These are phyloP conservation scores for Pedetes capensis DNA, from an alignment of 2,113 vertebrate genomes.

Conservation along the genomic window DNA sequence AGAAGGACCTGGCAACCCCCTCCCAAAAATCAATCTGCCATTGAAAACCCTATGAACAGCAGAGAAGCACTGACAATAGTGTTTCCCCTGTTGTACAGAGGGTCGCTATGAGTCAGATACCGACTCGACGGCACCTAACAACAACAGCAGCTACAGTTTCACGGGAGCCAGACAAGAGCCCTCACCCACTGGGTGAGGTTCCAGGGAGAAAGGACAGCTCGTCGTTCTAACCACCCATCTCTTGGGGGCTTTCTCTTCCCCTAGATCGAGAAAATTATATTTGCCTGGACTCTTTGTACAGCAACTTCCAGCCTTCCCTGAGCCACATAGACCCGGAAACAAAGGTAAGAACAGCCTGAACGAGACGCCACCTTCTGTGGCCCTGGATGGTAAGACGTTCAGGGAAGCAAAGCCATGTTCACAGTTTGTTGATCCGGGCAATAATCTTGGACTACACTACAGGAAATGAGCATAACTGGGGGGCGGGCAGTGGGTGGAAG, in stretches of 20 bases:
- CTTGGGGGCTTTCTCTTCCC: background rate
- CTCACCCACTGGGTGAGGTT: background rate
- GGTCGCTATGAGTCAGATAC: no score
- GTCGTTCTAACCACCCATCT: background rate
- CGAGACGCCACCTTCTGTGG: background rate
- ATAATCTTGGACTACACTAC: no score
- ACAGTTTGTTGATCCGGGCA: background rate
- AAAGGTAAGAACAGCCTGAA: constrained; percentile 31
- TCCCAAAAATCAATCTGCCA: no score
- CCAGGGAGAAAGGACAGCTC: no score
- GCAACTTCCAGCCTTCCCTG: constrained; percentile 55
- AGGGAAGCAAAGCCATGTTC: background rate
- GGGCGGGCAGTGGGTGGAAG: background rate
- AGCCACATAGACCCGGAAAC: background rate
- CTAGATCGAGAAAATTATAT: background rate
- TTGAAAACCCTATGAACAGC: no score
- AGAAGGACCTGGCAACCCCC: no score
- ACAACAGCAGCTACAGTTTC: background rate
- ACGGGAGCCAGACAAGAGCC: no score
- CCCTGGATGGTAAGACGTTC: background rate
- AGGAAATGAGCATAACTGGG: background rate
- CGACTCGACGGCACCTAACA: no score
- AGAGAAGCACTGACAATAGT: no score
- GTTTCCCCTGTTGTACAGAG: no score
- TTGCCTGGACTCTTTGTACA: constrained; percentile 15